Percentiles rank a stretch among this genome's conserved stretches.
phyloP scores from a whole-genome alignment of 2,888 invertebrate genomes.

The Diarsia rubi region DNA sequence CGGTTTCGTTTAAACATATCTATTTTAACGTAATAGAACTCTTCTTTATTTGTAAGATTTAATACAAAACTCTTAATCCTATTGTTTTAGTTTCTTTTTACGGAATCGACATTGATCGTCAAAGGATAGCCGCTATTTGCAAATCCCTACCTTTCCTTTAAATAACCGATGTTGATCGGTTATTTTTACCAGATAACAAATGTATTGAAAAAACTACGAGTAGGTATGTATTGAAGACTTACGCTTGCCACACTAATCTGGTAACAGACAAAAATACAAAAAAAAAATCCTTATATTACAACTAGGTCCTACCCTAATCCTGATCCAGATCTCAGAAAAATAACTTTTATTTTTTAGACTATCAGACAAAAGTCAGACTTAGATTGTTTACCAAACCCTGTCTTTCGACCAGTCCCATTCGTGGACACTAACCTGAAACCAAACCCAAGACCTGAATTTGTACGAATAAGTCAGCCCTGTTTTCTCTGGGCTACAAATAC shows the following conservation, averaged over 20 bases:
- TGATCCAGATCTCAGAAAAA: too few species aligned
- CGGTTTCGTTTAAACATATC: not conserved
- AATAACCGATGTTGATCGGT: too few species aligned
- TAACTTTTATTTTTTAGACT: not conserved
- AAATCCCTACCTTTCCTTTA: too few species aligned
- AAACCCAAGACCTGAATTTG: not conserved
- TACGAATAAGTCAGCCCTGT: accelerated
- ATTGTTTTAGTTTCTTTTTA: not conserved
- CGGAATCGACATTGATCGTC: not conserved
- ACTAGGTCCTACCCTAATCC: too few species aligned
- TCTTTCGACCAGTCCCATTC: not conserved
- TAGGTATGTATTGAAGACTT: too few species aligned
- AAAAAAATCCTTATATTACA: too few species aligned
- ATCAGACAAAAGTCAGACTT: not conserved
- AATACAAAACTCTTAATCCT: not conserved
- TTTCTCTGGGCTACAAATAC: not conserved
- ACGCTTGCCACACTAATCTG: not conserved
- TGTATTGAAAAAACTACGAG: too few species aligned
- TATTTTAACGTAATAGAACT: not conserved
- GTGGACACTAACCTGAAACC: not conserved
- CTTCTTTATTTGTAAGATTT: not conserved
- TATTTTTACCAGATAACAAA: too few species aligned
- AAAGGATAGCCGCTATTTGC: not conserved
- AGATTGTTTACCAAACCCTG: not conserved
- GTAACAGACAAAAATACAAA: not conserved